Conservation (phyloP, 2,113 vertebrate genomes). For the Pygathrix nemaeus region DNA sequence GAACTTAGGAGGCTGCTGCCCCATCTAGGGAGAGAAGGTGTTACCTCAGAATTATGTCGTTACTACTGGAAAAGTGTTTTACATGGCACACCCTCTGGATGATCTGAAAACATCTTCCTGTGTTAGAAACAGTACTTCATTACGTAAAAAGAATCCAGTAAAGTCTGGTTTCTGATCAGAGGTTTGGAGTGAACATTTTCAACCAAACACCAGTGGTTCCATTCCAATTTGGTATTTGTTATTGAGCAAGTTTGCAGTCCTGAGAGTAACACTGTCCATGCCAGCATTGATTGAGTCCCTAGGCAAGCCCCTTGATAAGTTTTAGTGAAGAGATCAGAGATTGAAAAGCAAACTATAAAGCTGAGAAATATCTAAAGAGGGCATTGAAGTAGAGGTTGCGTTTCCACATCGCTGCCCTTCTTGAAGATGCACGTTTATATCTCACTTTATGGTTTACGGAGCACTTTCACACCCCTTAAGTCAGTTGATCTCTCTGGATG, state of each 20-base stretch:
- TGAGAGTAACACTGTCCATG: background rate
- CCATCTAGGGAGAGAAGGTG: background rate
- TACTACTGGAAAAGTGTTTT: background rate
- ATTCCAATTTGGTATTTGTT: background rate
- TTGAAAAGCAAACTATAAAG: background rate
- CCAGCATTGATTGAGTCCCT: background rate
- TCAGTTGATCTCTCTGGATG: background rate
- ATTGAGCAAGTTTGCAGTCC: background rate
- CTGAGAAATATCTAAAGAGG: background rate
- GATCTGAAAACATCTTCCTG: background rate
- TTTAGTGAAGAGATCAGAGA: background rate
- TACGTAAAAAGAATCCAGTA: background rate
- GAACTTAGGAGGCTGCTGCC: background rate
- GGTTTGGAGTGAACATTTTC: background rate
- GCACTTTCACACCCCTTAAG: background rate
- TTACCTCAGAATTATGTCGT: background rate
- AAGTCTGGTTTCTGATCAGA: background rate
- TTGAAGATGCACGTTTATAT: background rate
- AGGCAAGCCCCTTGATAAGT: background rate
- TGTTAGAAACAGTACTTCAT: background rate
- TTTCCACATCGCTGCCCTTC: background rate
- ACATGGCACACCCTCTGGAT: background rate
- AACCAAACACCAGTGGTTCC: background rate
- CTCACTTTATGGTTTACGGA: background rate
- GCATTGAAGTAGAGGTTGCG: background rate